A percentile compares a stretch with the other conserved stretches of the same genome.
Conservation (phyloP, 2,888 invertebrate genomes). For the Pecten maximus region DNA sequence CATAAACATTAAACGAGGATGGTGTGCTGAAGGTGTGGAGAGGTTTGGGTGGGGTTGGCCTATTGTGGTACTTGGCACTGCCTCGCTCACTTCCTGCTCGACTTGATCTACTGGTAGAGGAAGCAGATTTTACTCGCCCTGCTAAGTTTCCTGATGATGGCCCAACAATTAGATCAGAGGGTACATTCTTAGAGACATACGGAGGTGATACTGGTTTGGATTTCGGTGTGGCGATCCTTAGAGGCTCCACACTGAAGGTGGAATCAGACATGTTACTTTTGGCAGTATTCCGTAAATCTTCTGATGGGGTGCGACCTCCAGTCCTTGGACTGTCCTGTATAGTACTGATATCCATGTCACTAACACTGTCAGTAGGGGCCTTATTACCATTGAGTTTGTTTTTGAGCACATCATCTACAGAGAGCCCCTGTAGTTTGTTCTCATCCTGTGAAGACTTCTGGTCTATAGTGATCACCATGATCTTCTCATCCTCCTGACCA, state of each 20-base stretch:
- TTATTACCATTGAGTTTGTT: slow-evolving; percentile 50
- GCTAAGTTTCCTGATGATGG: slow-evolving; percentile 47
- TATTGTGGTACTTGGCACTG: slow-evolving; percentile 48
- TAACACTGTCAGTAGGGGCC: slow-evolving; percentile 30
- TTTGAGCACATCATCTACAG: slow-evolving; percentile 71
- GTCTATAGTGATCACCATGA: slow-evolving; percentile 71
- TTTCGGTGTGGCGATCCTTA: slow-evolving; percentile 44
- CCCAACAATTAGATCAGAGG: slow-evolving; percentile 49
- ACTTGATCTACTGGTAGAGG: slow-evolving; percentile 44
- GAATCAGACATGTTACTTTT: slow-evolving; percentile 63
- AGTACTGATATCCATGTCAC: slow-evolving; percentile 39
- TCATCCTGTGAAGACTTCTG: slow-evolving; percentile 66
- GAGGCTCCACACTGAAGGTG: slow-evolving; percentile 57
- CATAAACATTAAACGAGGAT: slow-evolving; percentile 48
- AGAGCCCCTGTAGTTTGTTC: slow-evolving; percentile 64
- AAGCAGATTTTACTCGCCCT: slow-evolving; percentile 52
- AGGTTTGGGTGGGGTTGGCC: slow-evolving; percentile 42
- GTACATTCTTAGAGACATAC: slow-evolving; percentile 36
- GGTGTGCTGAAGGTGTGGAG: slow-evolving; percentile 54
- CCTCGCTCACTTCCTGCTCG: slow-evolving; percentile 43
- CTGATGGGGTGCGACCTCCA: slow-evolving; percentile 29
- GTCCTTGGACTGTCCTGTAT: slow-evolving; percentile 41
- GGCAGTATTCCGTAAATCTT: slow-evolving; percentile 51
- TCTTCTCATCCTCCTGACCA: slow-evolving; percentile 66
- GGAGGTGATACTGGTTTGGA: slow-evolving; percentile 50